Conservation (phyloP, 2,113 vertebrate species). For the Pedionomus torquatus region DNA sequence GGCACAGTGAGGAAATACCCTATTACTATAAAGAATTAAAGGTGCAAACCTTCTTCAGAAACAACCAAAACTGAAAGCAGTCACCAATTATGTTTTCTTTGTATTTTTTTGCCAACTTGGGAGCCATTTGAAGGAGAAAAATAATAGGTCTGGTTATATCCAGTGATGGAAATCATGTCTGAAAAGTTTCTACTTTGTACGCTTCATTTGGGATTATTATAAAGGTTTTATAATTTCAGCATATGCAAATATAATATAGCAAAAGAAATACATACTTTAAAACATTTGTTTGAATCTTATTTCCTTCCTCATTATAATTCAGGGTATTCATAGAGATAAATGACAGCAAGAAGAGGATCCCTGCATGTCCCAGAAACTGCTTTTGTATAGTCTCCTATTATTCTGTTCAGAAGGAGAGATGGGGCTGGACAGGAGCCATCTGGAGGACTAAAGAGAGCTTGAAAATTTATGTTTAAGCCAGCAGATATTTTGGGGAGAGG, state of each 20-base stretch:
- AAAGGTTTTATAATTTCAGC: not conserved
- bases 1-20: not conserved
- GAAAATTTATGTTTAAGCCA: not conserved
- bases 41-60: not conserved
- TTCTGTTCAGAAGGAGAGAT: not conserved
- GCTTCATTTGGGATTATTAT: not conserved
- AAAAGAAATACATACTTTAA: not conserved
- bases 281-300: not conserved
- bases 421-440: not conserved
- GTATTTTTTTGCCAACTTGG: slow-evolving; percentile 3
- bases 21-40: slow-evolving; percentile 4
- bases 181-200: not conserved
- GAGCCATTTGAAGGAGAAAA: slow-evolving; percentile 1
- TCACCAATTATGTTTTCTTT: not conserved
- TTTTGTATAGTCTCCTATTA: not conserved
- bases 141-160: not conserved
- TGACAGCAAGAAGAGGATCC: not conserved
- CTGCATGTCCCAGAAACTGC: not conserved
- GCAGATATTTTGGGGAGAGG: not conserved
- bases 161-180: not conserved
- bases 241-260: not conserved
- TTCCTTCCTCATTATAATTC: not conserved
- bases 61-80: not conserved
- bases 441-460: not conserved
- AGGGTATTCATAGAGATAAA: not conserved